phyloP scores from a whole-genome alignment of 1,140 invertebrate species.

The Bradynema listronoti region DNA sequence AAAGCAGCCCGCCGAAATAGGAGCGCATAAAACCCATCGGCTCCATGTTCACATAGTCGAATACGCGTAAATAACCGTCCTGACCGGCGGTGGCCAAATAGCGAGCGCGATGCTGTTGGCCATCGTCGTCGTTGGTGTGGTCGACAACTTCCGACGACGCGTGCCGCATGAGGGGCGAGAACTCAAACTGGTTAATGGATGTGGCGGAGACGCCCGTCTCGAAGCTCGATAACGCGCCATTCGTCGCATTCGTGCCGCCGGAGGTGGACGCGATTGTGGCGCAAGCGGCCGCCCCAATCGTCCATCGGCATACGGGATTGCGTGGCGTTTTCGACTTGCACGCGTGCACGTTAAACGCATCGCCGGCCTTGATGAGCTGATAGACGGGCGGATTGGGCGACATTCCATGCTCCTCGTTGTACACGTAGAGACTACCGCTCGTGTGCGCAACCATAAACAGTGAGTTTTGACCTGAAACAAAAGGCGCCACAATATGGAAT shows the following conservation, averaged over 20 bases:
- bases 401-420: conserved; percentile 87
- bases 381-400: conserved; percentile 73
- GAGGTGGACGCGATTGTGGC: too few species aligned
- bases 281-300: conserved; percentile 67
- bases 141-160: too few species aligned
- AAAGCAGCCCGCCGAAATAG: conserved; percentile 83
- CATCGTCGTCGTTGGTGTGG: too few species aligned
- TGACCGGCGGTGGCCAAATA: conserved; percentile 75
- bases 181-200: conserved; percentile 91
- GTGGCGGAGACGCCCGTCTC: too few species aligned
- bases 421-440: conserved; percentile 93
- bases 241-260: too few species aligned
- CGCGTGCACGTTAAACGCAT: conserved; percentile 84
- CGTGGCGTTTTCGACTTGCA: conserved; percentile 93
- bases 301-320: conserved; percentile 83
- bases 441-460: conserved; percentile 86
- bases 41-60: conserved; percentile 95
- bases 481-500: too few species aligned
- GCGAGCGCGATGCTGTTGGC: too few species aligned
- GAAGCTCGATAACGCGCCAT: too few species aligned
- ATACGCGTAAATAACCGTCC: conserved; percentile 90
- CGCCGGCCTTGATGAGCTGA: conserved; percentile 84
- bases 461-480: conserved; percentile 86
- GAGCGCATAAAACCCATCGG: conserved; percentile 68
- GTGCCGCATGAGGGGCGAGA: conserved; percentile 77